These are phyloP conservation scores for Ericerus pela DNA, from an alignment of 1,140 invertebrate genomes.

Conservation along the genomic window DNA sequence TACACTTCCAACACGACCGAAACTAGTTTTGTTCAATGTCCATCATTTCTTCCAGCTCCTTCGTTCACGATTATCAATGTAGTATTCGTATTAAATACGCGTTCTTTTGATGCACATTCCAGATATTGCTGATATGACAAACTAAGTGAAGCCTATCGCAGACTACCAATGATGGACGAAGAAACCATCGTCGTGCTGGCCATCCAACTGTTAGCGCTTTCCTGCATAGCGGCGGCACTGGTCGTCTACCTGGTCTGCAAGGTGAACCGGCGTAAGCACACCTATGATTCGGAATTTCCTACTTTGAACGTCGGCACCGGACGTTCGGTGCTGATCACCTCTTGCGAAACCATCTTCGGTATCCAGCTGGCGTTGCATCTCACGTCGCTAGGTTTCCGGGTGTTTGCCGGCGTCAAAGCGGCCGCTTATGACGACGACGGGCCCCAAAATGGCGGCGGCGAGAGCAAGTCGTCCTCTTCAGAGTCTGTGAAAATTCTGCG, in stretches of 20 bases:
- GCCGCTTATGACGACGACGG: constrained; percentile 1
- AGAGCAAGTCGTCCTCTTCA: constrained; percentile 21
- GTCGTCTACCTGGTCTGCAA: constrained; percentile 57
- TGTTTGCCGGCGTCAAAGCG: constrained; percentile 52
- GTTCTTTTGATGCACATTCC: too few relatives aligned
- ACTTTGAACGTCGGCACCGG: constrained; percentile 19
- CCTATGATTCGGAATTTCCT: constrained; percentile 16
- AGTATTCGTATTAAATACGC: too few relatives aligned
- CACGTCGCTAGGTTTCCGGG: constrained; percentile 49
- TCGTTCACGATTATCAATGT: too few relatives aligned
- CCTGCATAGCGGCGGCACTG: constrained; percentile 59
- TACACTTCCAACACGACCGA: too few relatives aligned
- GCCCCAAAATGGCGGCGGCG: constrained; percentile 34
- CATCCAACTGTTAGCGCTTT: constrained; percentile 57
- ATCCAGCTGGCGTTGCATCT: constrained; percentile 53
- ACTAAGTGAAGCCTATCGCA: too few relatives aligned
- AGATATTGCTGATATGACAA: too few relatives aligned
- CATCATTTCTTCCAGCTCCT: too few relatives aligned
- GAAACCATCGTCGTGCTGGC: constrained; percentile 57
- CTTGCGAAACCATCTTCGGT: constrained; percentile 55
- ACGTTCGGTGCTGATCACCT: constrained; percentile 50
- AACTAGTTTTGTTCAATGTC: too few relatives aligned
- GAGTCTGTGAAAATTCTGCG: constrained; percentile 43
- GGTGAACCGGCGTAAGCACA: constrained; percentile 34
- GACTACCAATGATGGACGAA: constrained; percentile 66